Percentiles rank a stretch among this genome's conserved stretches.
These are phyloP conservation scores for Gari tellinella DNA, from an alignment of 2,888 invertebrate species.

Conservation along the genomic window DNA sequence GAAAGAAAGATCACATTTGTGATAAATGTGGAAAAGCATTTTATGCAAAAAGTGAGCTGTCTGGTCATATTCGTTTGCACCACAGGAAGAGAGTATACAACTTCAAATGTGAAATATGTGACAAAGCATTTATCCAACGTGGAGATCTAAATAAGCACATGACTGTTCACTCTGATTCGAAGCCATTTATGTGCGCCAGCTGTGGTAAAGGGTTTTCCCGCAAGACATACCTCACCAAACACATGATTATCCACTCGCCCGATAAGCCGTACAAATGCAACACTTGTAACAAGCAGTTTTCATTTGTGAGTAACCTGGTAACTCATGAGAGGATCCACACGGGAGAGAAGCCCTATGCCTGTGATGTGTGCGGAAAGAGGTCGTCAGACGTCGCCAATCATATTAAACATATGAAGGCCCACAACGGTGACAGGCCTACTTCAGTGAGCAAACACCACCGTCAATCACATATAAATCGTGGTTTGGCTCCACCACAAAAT, in stretches of 20 bases:
- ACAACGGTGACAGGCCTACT: background rate
- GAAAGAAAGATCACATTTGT: slow-evolving; percentile 10
- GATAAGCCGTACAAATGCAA: slow-evolving; percentile 18
- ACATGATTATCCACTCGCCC: slow-evolving; percentile 11
- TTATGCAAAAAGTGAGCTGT: slow-evolving; percentile 9
- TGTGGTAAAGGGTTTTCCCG: slow-evolving; percentile 16
- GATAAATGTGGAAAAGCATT: slow-evolving; percentile 19
- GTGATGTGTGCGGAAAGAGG: slow-evolving; percentile 15
- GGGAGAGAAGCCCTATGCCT: slow-evolving; percentile 19
- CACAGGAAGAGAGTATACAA: slow-evolving; percentile 6
- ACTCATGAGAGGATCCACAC: slow-evolving; percentile 14
- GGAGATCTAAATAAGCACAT: slow-evolving; percentile 14
- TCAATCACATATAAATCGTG: too few species aligned
- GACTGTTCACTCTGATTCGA: slow-evolving; percentile 9
- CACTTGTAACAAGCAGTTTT: slow-evolving; percentile 9
- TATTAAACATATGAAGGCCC: slow-evolving; percentile 20
- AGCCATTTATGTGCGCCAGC: slow-evolving; percentile 14
- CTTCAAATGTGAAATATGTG: slow-evolving; percentile 11
- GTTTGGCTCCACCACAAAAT: too few species aligned
- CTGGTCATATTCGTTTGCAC: slow-evolving; percentile 6
- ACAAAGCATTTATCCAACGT: slow-evolving; percentile 3
- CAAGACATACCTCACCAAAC: slow-evolving; percentile 10
- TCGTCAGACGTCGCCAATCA: slow-evolving; percentile 15
- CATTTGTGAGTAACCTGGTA: slow-evolving; percentile 2
- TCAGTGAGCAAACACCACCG: too few species aligned